Base-by-base conservation (phyloP, 2,888 invertebrate genomes). In the Diloba caeruleocephala region DNA sequence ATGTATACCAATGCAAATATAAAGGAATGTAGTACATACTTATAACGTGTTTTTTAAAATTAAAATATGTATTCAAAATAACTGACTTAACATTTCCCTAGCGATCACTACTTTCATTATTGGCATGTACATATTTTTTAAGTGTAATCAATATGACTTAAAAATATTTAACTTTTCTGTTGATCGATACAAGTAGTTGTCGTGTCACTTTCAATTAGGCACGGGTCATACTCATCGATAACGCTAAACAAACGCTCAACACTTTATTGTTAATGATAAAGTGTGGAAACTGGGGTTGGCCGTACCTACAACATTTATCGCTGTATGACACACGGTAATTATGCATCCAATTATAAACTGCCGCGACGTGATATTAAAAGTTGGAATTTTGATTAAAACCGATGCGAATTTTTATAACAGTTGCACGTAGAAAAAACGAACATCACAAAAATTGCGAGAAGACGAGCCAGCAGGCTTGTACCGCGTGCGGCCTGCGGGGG, bases 341-440 rank as follows among this genome's bases (percentile, higher is more conserved):
- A 88, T 84, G 81, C 78, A 70, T 84, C 79, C 88, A 88, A 89
- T 89, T 88, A 89, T 84, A 85, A 85, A 72, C 75, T 76, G 80
- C 78, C 74, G 74, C 81, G 75, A 74, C 71, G 82, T 84, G 84
- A 86, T 88, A 89, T 89, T 89, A 86, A 86, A 85, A 84, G 79
- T 78, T 79, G 88, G 88, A 87, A 89, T 90, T 90, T 89, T 88
- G 88, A 90, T 91, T 89, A 91, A 89, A 91, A 85, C 78, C 84
- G 82, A 86, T 84, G 86, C 77, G 81, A 82, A 90, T 89, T 90
- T 88, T 90, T 88, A 88, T 87, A 89, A 85, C 83, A 82, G 84
- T 84, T 68, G 71, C 72, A 78, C 75, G 64, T 55, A 84, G 82
- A 86, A 87, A 90, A 90, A 89, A 87, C 68, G 78, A 88, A 87